Conservation (phyloP, 2,888 invertebrate species). For the Agrypnus murinus region DNA sequence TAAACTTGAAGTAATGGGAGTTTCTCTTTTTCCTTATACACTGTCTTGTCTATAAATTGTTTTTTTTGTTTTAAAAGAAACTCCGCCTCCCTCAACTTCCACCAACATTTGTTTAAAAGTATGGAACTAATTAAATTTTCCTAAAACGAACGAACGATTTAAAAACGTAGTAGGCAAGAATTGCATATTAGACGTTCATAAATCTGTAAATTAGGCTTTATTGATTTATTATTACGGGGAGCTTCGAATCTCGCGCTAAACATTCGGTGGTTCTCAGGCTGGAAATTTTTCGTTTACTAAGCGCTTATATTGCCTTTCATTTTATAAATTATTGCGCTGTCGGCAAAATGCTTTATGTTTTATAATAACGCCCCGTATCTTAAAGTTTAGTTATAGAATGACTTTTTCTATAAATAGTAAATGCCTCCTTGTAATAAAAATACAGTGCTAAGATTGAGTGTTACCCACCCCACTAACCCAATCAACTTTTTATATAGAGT, state of each 20-base stretch:
- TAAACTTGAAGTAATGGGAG: conserved; percentile 26
- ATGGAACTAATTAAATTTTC: conserved; percentile 5
- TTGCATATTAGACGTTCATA: conserved; percentile 18
- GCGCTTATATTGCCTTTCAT: conserved; percentile 29
- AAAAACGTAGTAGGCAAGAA: conserved; percentile 5
- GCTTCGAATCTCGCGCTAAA: conserved; percentile 35
- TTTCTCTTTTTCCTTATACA: conserved; percentile 16
- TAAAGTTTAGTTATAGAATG: conserved; percentile 16
- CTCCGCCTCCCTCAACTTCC: conserved; percentile 1
- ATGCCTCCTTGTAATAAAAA: too few relatives aligned
- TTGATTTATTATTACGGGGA: conserved; percentile 30
- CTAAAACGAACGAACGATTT: not conserved
- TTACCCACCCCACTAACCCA: too few relatives aligned
- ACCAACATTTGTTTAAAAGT: not conserved
- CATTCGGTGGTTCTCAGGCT: conserved; percentile 37
- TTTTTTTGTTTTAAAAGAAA: not conserved
- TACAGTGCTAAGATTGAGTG: too few relatives aligned
- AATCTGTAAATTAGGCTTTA: conserved; percentile 30
- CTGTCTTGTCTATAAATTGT: conserved; percentile 13
- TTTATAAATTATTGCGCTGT: conserved; percentile 34
- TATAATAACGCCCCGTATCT: conserved; percentile 11
- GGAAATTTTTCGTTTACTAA: conserved; percentile 31
- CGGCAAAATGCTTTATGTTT: conserved; percentile 28
- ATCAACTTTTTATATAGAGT: too few relatives aligned
- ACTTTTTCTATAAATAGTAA: not conserved